Evolutionary conservation across 2,888 invertebrate genomes (phyloP), one percentile per base, ranked within the genome.

Genomic region (Megalurothrips usitatus): DNA sequence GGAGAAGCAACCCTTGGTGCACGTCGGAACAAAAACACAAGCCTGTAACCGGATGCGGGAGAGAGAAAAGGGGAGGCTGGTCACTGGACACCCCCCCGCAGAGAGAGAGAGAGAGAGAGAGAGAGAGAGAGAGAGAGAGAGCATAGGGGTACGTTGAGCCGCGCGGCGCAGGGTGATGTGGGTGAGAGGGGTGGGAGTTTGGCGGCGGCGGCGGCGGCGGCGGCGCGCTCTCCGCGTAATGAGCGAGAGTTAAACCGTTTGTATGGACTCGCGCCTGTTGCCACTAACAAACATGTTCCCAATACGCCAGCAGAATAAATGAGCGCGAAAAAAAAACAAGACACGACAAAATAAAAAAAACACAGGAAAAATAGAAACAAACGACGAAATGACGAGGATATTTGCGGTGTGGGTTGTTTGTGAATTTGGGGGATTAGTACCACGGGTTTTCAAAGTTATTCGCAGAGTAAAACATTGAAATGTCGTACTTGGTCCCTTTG

Each of bases 271-370:
- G 68, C 68, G 68, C 68, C 26, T 75, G 68, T 75, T 75, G 68
- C 68, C 68, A 75, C 68, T 75, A 75, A 75, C 68, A 75, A 75
- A 75, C 68, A 75, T 75, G 68, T 75, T 75, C 26, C 68, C 68
- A 75, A 75, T 75, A 75, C 68, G 68, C 68, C 12, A 12, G 9
- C 68, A 4, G 23, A 23, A 75, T 75, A 75, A 75, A 75, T 75
- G 68, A 75, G 68, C 23, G 19, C 19, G 3, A 23, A 68, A 23
- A 68, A n/a, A 68, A 23, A 68, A 23, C 4, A 23, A 26, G 68
- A 23, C n/a, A 52, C 14, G n/a, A n/a, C n/a, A n/a, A n/a, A n/a
- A n/a, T n/a, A n/a, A n/a, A 43, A 43, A 58, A 14, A 58, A n/a
- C 17, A 14, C 6, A 14, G 58, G 58, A 8, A 52, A 52, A 52